Percentiles rank a stretch among this genome's conserved stretches.
These are phyloP conservation scores for Nematostella vectensis DNA, from an alignment of 92 coral and sea anemone genomes.

Conservation along the genomic window DNA sequence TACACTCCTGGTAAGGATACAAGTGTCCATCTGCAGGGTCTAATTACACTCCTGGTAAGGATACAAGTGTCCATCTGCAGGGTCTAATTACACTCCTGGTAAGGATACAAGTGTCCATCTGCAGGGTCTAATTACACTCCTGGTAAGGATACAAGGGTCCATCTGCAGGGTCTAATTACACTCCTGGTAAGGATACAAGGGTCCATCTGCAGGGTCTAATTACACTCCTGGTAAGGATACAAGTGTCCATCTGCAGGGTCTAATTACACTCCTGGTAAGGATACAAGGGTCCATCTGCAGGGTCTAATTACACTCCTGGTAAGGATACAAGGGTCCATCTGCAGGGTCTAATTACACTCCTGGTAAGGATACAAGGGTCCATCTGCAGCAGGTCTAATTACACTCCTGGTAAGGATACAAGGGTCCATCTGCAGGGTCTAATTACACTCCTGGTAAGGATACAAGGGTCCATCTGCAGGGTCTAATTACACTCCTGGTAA, in stretches of 20 bases:
- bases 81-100: constrained; percentile 61
- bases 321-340: not conserved
- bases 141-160: constrained; percentile 18
- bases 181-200: constrained; percentile 34
- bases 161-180: constrained; percentile 27
- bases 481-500: constrained; percentile 58
- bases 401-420: constrained; percentile 40
- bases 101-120: not conserved
- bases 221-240: constrained; percentile 47
- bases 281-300: not conserved
- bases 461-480: not conserved
- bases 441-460: constrained; percentile 50
- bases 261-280: constrained; percentile 53
- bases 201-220: constrained; percentile 3
- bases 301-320: constrained; percentile 61
- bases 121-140: constrained; percentile 47
- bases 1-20: constrained; percentile 47
- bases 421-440: not conserved
- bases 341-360: constrained; percentile 47
- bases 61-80: not conserved
- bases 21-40: not conserved
- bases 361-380: constrained; percentile 18
- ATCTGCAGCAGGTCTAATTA: constrained; percentile 23
- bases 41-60: constrained; percentile 53
- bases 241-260: not conserved